Percentiles rank a stretch among this genome's conserved stretches.
phyloP scores from a whole-genome alignment of 2,113 vertebrate genomes.

The Eublepharis macularius region DNA sequence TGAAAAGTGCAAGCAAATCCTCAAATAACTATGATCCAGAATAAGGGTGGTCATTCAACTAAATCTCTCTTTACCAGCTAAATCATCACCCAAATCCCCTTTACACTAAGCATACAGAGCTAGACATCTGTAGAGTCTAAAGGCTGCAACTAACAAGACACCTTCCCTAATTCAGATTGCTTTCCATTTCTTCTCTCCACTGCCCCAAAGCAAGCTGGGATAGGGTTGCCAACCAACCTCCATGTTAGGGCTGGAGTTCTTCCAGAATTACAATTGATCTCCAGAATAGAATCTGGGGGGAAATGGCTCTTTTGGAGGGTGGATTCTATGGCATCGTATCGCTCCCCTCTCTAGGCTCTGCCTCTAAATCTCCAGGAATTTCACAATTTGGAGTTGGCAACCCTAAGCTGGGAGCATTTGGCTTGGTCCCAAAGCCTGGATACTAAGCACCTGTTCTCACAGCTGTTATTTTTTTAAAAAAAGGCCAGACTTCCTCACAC shows the following conservation, averaged over 20 bases:
- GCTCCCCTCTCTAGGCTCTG: too few relatives aligned
- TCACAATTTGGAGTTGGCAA: too few relatives aligned
- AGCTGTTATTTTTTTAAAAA: not conserved
- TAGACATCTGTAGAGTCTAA: not conserved
- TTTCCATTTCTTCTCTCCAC: not conserved
- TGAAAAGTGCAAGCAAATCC: not conserved
- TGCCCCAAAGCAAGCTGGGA: not conserved
- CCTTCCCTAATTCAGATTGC: not conserved
- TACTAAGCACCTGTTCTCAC: not conserved
- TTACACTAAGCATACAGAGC: not conserved
- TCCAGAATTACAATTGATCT: too few relatives aligned
- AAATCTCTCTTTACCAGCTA: too few relatives aligned
- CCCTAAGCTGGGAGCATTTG: not conserved
- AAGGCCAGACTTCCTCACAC: not conserved
- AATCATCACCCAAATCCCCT: not conserved
- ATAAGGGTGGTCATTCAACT: not conserved
- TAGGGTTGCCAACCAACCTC: too few relatives aligned
- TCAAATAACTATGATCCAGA: not conserved
- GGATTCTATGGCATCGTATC: too few relatives aligned
- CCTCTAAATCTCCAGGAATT: too few relatives aligned
- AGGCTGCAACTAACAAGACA: not conserved
- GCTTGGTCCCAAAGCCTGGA: not conserved
- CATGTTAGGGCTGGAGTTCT: too few relatives aligned
- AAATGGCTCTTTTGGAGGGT: too few relatives aligned
- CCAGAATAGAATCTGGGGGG: too few relatives aligned